These are phyloP conservation scores for Campylomormyrus numenius DNA, from an alignment of 2,113 vertebrate species.

Conservation along the genomic window DNA sequence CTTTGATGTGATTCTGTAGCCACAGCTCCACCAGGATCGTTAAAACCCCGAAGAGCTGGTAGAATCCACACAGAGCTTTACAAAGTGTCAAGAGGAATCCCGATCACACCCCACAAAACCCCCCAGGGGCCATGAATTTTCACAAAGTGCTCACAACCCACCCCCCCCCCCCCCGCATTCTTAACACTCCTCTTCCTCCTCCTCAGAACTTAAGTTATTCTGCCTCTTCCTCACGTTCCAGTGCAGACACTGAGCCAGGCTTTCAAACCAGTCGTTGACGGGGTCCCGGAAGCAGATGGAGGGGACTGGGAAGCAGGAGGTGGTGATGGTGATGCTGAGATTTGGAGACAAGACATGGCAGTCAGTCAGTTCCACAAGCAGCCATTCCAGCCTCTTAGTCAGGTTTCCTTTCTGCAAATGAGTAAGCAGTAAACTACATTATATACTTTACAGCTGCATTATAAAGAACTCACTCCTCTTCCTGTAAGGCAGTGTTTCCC, in stretches of 20 bases:
- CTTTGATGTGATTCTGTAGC: background rate
- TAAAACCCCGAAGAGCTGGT: background rate
- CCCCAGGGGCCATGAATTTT: background rate
- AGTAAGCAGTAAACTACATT: background rate
- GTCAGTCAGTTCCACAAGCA: background rate
- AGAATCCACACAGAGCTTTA: conserved; percentile 10
- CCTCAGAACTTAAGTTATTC: conserved; percentile 55
- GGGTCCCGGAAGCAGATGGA: conserved; percentile 73
- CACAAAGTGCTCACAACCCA: background rate
- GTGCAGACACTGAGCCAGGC: conserved; percentile 72
- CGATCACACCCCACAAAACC: background rate
- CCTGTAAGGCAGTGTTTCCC: background rate
- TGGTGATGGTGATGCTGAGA: conserved; percentile 75
- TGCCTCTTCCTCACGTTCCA: conserved; percentile 74
- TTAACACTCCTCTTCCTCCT: conserved; percentile 50
- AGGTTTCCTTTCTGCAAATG: background rate
- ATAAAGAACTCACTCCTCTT: background rate
- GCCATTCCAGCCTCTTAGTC: background rate
- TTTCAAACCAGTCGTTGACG: conserved; percentile 76
- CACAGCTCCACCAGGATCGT: background rate
- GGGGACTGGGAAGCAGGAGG: conserved; percentile 76
- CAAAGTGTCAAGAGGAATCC: conserved; percentile 34
- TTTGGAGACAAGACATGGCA: background rate
- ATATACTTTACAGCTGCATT: background rate
- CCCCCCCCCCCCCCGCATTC: background rate